Conservation (phyloP, 2,888 invertebrate genomes). For the Crocallis elinguaria region DNA sequence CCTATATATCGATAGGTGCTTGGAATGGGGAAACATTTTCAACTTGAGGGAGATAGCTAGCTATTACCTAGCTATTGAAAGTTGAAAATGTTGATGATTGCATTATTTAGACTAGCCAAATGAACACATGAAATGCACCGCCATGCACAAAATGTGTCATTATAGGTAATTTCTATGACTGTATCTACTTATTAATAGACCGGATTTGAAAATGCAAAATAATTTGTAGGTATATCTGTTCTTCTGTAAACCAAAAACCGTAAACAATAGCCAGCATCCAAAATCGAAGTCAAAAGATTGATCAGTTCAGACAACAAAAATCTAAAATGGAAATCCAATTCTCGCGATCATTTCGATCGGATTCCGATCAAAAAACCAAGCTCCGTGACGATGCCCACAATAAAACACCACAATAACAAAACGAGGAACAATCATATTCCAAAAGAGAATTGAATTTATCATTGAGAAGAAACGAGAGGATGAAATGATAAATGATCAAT, state of each 20-base stretch:
- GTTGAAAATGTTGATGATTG: no score
- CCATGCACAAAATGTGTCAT: no score
- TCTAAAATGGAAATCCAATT: conserved; percentile 82
- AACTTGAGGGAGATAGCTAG: no score
- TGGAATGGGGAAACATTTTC: no score
- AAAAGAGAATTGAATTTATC: conserved; percentile 85
- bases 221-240: conserved; percentile 37
- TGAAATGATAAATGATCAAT: conserved; percentile 81
- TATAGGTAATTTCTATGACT: no score
- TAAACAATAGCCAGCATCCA: conserved; percentile 43
- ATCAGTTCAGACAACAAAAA: conserved; percentile 71
- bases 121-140: no score
- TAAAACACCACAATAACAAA: conserved; percentile 81
- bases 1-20: no score
- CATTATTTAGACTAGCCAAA: no score
- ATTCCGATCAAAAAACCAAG: conserved; percentile 79
- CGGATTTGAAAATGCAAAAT: conserved; percentile 26
- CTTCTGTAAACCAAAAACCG: conserved; percentile 37
- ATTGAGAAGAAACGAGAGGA: conserved; percentile 80
- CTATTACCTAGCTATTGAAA: no score
- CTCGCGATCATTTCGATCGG: conserved; percentile 81
- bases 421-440: conserved; percentile 82
- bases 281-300: conserved; percentile 63
- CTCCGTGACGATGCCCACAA: conserved; percentile 81
- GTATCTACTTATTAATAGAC: neutral